Percentiles rank a stretch among this genome's conserved stretches.
These are phyloP conservation scores for Strix uralensis DNA, from an alignment of 2,113 vertebrate species.

Conservation along the genomic window DNA sequence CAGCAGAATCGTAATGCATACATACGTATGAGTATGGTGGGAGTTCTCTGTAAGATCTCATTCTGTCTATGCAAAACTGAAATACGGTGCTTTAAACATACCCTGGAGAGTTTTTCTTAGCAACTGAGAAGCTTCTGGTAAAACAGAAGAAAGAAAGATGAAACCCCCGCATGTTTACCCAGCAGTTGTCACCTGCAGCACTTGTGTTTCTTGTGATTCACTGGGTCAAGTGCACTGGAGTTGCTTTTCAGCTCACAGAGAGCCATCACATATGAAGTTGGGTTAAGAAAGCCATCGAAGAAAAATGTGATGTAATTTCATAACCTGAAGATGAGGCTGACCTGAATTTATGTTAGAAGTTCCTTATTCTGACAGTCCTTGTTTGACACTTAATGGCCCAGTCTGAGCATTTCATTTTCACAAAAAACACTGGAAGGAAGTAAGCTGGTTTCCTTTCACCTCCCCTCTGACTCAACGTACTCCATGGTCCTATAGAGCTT, in stretches of 20 bases:
- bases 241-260: not conserved
- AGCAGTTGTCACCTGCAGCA: not conserved
- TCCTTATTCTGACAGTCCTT: not conserved
- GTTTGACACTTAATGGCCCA: not conserved
- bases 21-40: not conserved
- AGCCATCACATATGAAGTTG: not conserved
- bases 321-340: not conserved
- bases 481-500: not conserved
- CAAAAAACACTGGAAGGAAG: not conserved
- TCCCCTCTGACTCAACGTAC: not conserved
- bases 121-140: not conserved
- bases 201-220: too few species aligned
- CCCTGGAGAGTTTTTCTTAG: not conserved
- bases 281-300: not conserved
- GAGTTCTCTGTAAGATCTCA: not conserved
- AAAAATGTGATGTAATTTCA: not conserved
- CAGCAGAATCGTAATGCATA: not conserved
- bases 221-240: not conserved
- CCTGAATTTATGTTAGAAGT: not conserved
- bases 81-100: not conserved
- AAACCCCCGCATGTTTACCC: not conserved
- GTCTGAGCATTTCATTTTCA: not conserved
- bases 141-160: not conserved
- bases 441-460: not conserved
- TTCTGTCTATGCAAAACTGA: not conserved